phyloP scores from a whole-genome alignment of 2,113 vertebrate species.

The Hypocryptadius cinnamomeus region DNA sequence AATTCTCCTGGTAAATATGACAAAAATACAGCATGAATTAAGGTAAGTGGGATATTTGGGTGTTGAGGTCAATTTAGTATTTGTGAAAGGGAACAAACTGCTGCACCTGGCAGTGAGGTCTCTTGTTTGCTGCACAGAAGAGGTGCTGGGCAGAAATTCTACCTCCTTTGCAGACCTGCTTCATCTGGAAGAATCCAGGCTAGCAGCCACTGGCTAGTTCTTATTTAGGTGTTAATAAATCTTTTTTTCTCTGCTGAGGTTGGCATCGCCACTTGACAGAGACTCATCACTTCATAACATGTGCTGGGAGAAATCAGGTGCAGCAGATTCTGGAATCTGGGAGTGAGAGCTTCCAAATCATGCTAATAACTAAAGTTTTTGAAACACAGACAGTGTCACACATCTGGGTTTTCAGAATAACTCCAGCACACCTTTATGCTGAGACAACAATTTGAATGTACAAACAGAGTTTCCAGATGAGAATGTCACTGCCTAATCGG shows the following conservation, averaged over 20 bases:
- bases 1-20: background rate
- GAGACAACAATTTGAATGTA: constrained; percentile 9
- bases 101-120: background rate
- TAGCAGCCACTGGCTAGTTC: background rate
- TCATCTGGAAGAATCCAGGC: background rate
- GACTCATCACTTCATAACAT: background rate
- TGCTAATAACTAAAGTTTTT: background rate
- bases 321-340: background rate
- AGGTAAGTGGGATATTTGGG: background rate
- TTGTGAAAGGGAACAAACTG: background rate
- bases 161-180: background rate
- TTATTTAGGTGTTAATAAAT: background rate
- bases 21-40: background rate
- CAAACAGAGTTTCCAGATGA: constrained; percentile 49
- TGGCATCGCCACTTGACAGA: background rate
- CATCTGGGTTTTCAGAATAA: constrained; percentile 5
- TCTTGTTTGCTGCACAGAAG: background rate
- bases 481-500: constrained; percentile 67
- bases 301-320: background rate
- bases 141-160: background rate
- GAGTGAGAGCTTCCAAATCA: background rate
- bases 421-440: constrained; percentile 20
- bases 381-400: background rate
- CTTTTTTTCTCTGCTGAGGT: background rate
- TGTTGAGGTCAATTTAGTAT: background rate